Evolutionary conservation across 2,113 vertebrate species (phyloP).

Genomic region (Pangasianodon gigas): DNA sequence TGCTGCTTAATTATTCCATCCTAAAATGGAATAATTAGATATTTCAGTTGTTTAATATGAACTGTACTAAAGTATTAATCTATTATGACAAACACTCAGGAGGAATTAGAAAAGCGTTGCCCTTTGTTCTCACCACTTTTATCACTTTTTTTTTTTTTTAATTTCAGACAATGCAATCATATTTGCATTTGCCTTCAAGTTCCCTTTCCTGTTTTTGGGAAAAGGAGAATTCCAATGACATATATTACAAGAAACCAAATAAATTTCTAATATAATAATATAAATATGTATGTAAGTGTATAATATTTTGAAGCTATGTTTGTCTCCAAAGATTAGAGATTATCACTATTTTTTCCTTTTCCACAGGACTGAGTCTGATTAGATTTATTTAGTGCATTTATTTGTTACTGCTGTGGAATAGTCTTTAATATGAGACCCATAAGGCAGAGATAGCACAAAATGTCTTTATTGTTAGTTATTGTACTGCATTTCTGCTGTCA

Average conservation of each 20-base stretch:
- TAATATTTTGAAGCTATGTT: background rate
- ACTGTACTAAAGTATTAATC: background rate
- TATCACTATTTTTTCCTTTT: background rate
- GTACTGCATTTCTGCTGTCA: constrained; percentile 22
- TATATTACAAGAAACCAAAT: background rate
- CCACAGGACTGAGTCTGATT: background rate
- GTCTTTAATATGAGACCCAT: constrained; percentile 18
- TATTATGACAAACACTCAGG: background rate
- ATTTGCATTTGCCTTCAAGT: background rate
- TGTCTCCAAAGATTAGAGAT: background rate
- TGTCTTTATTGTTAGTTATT: constrained; percentile 14
- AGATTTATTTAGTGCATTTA: constrained; percentile 1
- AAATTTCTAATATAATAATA: background rate
- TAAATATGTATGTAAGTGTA: background rate
- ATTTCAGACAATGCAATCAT: background rate
- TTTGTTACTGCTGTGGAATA: constrained; percentile 9
- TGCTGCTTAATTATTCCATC: background rate
- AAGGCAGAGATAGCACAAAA: background rate
- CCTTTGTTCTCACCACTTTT: background rate
- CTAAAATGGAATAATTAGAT: background rate
- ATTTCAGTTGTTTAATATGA: background rate
- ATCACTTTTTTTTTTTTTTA: background rate
- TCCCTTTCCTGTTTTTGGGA: background rate
- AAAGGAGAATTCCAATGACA: background rate
- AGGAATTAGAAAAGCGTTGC: background rate